Conservation (phyloP, 2,888 invertebrate genomes). For the Galeopsomyia nigrocyanea region DNA sequence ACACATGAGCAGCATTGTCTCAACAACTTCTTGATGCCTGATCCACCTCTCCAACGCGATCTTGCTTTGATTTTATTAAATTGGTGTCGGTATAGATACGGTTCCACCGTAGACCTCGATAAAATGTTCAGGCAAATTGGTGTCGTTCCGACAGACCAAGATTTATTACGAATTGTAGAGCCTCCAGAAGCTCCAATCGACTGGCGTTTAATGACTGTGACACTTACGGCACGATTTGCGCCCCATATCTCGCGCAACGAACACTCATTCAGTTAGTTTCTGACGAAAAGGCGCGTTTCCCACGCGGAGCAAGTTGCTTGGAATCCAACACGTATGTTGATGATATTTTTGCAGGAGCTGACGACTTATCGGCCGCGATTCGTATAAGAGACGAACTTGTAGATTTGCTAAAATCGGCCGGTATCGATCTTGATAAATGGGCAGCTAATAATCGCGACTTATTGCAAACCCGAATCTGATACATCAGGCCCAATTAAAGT, state of each 20-base stretch:
- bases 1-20: conserved; percentile 14
- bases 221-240: conserved; percentile 16
- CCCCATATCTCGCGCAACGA: conserved; percentile 25
- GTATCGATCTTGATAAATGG: conserved; percentile 3
- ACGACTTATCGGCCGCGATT: conserved; percentile 13
- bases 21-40: conserved; percentile 32
- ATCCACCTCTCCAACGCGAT: conserved; percentile 33
- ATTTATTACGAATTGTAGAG: conserved; percentile 29
- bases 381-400: background rate
- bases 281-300: conserved; percentile 26
- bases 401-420: background rate
- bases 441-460: background rate
- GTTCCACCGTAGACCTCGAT: background rate
- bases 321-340: conserved; percentile 25
- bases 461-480: background rate
- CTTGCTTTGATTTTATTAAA: conserved; percentile 8
- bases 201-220: conserved; percentile 21
- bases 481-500: background rate
- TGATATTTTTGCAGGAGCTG: conserved; percentile 32
- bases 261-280: conserved; percentile 17
- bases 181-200: background rate
- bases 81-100: conserved; percentile 22
- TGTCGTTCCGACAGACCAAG: background rate
- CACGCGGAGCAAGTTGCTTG: conserved; percentile 15
- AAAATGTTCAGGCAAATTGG: conserved; percentile 23